phyloP scores from a whole-genome alignment of 2,888 invertebrate genomes.

The Hartigia nigra region DNA sequence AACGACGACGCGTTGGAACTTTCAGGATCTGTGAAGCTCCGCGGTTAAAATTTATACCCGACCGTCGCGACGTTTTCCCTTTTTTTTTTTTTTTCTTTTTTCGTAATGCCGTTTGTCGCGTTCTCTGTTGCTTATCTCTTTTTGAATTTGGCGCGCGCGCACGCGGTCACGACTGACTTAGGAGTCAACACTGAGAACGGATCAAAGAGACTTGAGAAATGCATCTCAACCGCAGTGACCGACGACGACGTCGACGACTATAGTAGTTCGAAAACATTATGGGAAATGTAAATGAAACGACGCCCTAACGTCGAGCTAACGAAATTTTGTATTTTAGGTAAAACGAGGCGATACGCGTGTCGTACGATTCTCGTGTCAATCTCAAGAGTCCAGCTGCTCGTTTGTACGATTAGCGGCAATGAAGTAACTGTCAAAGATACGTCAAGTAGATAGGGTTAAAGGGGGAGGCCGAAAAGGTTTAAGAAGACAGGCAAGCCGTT shows the following conservation, averaged over 20 bases:
- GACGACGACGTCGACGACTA: not conserved
- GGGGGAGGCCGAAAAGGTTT: not conserved
- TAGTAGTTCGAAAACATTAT: not conserved
- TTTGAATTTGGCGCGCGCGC: not conserved
- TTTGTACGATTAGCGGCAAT: not conserved
- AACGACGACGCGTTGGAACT: conserved; percentile 42
- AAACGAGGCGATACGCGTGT: not conserved
- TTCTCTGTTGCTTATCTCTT: not conserved
- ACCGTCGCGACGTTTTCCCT: conserved; percentile 12
- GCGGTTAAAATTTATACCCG: conserved; percentile 30
- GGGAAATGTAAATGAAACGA: not conserved
- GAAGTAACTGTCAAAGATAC: not conserved
- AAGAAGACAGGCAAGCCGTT: not conserved
- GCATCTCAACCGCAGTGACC: not conserved
- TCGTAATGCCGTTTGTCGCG: not conserved
- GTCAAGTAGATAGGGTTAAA: not conserved
- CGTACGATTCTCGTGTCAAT: not conserved
- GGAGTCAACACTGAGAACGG: not conserved
- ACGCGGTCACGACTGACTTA: not conserved
- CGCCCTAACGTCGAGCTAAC: too few relatives aligned
- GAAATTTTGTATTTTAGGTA: not conserved
- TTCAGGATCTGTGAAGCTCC: conserved; percentile 10
- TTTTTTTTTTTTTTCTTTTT: not conserved
- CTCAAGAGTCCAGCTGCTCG: not conserved
- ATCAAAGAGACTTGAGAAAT: not conserved